Base-by-base conservation (phyloP, 2,888 invertebrate genomes). In the Conistra vaccinii region DNA sequence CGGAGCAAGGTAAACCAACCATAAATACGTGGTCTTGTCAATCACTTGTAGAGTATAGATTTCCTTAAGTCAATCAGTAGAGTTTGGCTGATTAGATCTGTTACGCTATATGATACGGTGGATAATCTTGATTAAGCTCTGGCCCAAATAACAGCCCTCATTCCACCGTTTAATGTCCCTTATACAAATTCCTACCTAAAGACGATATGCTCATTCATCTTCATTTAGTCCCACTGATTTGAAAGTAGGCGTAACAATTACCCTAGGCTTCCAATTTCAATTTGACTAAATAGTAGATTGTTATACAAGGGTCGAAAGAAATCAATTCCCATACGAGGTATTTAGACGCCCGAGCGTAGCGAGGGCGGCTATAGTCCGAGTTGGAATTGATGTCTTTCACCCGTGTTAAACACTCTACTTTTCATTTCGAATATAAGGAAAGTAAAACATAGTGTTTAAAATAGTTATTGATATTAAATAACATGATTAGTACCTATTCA, bases 161-260 rank as follows among this genome's bases (percentile, higher is more conserved):
- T 78, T 58, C 39, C 69, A 55, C 23, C 1, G 20, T 57, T 51
- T 48, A 29, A 42, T 53, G 48, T 57, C 20, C 35, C 69, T 29
- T 51, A 26, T 10, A 10, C 10, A 57, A 71, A 62, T 73, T 53
- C 12, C 26, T 26, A 14, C 12, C 3, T 51, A 51, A 65, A 62
- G 51, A 72, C n/a, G 55, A 29, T 45, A 57, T 32, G 45, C 58
- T 45, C n/a, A 53, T 69, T 72, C 35, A 51, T 76, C 57, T 61
- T 66, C 35, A 68, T 84, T 66, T 29, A 62, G 32, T 66, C n/a
- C 35, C 55, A 76, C 32, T 57, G 60, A 83, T 83, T 85, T 57
- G 39, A 55, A 85, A 84, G 80, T 75, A 75, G 86, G 83, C 32
- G 85, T 79, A 75, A 72, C 83, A 68, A 67, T 82, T 80, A n/a